A percentile compares a stretch with the other conserved stretches of the same genome.
These are phyloP conservation scores for Esox masquinongy DNA, from an alignment of 2,797 vertebrate genomes.

Conservation along the genomic window DNA sequence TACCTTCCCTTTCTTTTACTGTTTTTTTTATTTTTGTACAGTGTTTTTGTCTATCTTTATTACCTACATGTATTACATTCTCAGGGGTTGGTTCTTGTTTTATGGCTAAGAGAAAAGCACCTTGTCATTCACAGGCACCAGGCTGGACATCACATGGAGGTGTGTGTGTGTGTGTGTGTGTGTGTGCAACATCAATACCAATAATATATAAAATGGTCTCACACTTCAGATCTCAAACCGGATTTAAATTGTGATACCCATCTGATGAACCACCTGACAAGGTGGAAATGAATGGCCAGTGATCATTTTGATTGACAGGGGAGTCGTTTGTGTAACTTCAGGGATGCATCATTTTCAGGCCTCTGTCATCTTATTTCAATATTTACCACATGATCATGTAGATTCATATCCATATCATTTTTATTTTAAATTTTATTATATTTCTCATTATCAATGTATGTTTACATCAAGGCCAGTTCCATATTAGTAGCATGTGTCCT, in stretches of 20 bases:
- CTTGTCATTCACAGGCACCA: not conserved
- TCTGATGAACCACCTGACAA: not conserved
- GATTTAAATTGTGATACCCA: not conserved
- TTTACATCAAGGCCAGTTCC: slow-evolving; percentile 4
- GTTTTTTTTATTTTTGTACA: slow-evolving; percentile 8
- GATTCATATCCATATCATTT: not conserved
- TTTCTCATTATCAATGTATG: slow-evolving; percentile 36
- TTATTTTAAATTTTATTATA: slow-evolving; percentile 17
- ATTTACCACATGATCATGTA: not conserved
- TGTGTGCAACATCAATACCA: not conserved
- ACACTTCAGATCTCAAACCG: not conserved
- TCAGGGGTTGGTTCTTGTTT: slow-evolving; percentile 26
- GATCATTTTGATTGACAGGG: slow-evolving; percentile 1
- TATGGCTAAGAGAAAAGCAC: not conserved
- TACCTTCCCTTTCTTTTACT: not conserved
- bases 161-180: not conserved
- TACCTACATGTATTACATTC: slow-evolving; percentile 2
- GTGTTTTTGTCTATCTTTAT: slow-evolving; percentile 1
- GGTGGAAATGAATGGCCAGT: slow-evolving; percentile 11
- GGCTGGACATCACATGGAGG: not conserved
- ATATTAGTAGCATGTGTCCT: not conserved
- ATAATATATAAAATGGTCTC: not conserved
- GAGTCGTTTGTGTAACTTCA: not conserved
- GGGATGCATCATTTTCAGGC: not conserved
- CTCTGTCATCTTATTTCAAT: not conserved